phyloP scores from a whole-genome alignment of 1,140 invertebrate species.

The Archegozetes longisetosus region DNA sequence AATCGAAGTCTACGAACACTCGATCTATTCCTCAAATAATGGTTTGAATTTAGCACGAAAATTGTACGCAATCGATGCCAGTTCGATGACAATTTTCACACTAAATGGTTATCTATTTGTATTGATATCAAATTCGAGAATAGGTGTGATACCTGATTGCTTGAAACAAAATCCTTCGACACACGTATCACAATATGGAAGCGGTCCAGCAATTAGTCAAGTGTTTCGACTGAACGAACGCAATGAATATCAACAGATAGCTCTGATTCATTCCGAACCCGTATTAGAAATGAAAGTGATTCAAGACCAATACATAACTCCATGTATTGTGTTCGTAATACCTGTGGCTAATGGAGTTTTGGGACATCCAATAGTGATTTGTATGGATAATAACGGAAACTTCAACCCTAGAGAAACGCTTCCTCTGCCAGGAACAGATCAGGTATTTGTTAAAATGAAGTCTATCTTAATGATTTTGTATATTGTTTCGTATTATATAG shows the following conservation, averaged over 20 bases:
- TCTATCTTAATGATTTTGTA: background rate
- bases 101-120: background rate
- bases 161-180: background rate
- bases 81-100: background rate
- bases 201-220: background rate
- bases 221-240: background rate
- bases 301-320: background rate
- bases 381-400: background rate
- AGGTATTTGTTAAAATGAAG: background rate
- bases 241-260: background rate
- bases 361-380: background rate
- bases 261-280: background rate
- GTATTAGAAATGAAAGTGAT: background rate
- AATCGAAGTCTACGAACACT: background rate
- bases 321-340: background rate
- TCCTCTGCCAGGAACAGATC: background rate
- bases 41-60: background rate
- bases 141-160: background rate
- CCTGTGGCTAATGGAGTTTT: background rate
- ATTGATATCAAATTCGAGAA: background rate
- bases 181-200: background rate
- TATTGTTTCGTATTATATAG: background rate
- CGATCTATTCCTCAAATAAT: too few relatives aligned
- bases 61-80: background rate
- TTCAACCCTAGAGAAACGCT: background rate